Evolutionary conservation across 2,797 vertebrate species (phyloP), one percentile per base, ranked within the genome.

Genomic region (Heliangelus exortis): DNA sequence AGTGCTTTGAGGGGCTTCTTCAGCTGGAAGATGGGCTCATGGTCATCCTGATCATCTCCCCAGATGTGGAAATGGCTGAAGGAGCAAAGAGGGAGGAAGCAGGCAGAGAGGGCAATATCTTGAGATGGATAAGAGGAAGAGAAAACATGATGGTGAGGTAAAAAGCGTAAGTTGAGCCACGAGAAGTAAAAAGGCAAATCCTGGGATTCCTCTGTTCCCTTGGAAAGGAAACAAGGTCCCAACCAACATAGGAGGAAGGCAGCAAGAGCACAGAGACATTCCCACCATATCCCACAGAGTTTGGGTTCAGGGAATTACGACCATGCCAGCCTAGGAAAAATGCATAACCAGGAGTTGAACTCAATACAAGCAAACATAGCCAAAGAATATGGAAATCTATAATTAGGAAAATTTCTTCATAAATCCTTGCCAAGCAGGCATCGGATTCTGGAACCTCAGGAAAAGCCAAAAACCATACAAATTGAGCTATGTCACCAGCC

Each of bases 391-490:
- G 3, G 34, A 74, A 58, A 68, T 28, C 8, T 50, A 0, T 28
- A 41, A 78, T 43, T n/a, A 21, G 7, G 43, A 89, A 62, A 8
- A 18, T 45, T 83, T 28, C 47, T 84, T 33, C 7, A 62, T 33
- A 31, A 75, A 59, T 36, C 45, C 23, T 65, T 57, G 18, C 26
- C 16, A 59, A 41, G 31, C 6, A 71, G 10, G 6, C 8, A 55
- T 90, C 22, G 53, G 63, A 31, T 87, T 59, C 71, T 74, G 21
- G 21, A 41, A 41, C 39, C 39, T 41, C 39, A 41, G 39, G 17
- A 85, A n/a, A 47, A 84, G 5, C 45, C 0, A 2, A 67, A 48
- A 23, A 34, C 6, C 0, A 0, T 34, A 73, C 29, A 47, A 8
- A 72, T 0, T 43, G 17, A 66, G n/a, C 25, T 25, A 22, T 54